These are phyloP conservation scores for Characodon lateralis DNA, from an alignment of 2,797 vertebrate genomes.

Conservation along the genomic window DNA sequence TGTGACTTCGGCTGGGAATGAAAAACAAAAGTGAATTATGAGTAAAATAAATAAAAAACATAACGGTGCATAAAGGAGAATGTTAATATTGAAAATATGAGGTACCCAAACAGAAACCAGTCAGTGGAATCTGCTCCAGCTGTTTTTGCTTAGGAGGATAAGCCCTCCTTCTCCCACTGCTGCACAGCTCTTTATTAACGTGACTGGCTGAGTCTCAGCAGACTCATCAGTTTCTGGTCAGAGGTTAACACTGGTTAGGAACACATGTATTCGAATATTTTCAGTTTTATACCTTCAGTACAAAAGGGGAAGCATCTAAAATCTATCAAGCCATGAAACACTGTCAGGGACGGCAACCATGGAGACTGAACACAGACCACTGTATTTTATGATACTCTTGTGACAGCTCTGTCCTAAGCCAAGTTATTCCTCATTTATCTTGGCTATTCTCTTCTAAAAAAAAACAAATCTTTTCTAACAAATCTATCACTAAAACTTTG, in stretches of 20 bases:
- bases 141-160: conserved; percentile 67
- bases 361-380: not conserved
- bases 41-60: conserved; percentile 5
- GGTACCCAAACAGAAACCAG: conserved; percentile 41
- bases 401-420: not conserved
- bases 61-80: conserved; percentile 27
- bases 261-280: conserved; percentile 40
- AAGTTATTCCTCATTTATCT: not conserved
- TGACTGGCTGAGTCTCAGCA: conserved; percentile 46
- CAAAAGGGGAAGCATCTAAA: conserved; percentile 35
- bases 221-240: conserved; percentile 43
- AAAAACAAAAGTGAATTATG: conserved; percentile 12
- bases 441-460: not conserved
- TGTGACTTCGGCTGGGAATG: conserved; percentile 66
- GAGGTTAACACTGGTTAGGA: conserved; percentile 20
- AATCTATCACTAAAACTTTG: conserved; percentile 1
- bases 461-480: not conserved
- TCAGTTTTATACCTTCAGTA: conserved; percentile 9
- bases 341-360: not conserved
- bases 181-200: conserved; percentile 61
- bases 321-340: conserved; percentile 19
- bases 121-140: conserved; percentile 65
- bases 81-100: conserved; percentile 56
- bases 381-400: conserved; percentile 11
- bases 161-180: conserved; percentile 38